Evolutionary conservation across 1,140 invertebrate species (phyloP).

Genomic region (Ectropis grisescens): DNA sequence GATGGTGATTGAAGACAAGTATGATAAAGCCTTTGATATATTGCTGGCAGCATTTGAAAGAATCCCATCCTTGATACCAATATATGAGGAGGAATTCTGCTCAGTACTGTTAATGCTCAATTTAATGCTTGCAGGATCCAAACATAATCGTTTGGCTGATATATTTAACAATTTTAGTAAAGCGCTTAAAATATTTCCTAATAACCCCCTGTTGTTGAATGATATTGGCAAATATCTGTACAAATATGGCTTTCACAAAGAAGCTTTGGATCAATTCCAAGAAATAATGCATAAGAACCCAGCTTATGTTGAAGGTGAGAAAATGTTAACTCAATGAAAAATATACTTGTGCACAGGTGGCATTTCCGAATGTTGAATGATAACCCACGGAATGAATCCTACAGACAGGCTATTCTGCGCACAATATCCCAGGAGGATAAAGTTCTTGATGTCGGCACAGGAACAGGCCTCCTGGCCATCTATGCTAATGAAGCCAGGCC

Average conservation of each 20-base stretch:
- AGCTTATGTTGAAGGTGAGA: conserved; percentile 41
- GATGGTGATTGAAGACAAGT: conserved; percentile 20
- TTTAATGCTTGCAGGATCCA: conserved; percentile 21
- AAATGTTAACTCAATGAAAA: conserved; percentile 58
- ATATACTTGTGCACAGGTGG: conserved; percentile 78
- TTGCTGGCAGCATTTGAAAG: conserved; percentile 44
- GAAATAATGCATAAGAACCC: conserved; percentile 33
- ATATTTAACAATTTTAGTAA: conserved; percentile 40
- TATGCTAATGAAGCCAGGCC: conserved; percentile 74
- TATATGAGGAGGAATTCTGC: conserved; percentile 36
- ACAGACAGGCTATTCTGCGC: conserved; percentile 73
- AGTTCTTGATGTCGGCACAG: conserved; percentile 82
- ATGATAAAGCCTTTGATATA: conserved; percentile 40
- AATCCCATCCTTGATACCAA: conserved; percentile 22
- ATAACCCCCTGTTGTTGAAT: conserved; percentile 37
- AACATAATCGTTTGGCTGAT: conserved; percentile 29
- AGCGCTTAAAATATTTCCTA: conserved; percentile 37
- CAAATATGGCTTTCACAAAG: conserved; percentile 33
- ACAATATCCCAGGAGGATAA: conserved; percentile 63
- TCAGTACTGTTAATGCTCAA: conserved; percentile 24
- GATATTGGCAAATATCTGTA: conserved; percentile 49
- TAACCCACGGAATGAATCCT: conserved; percentile 75
- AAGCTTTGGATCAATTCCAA: conserved; percentile 51
- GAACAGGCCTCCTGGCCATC: conserved; percentile 79
- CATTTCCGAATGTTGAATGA: conserved; percentile 89